Base-by-base conservation (phyloP, 2,113 vertebrate genomes). In the Herpetotheres cachinnans region DNA sequence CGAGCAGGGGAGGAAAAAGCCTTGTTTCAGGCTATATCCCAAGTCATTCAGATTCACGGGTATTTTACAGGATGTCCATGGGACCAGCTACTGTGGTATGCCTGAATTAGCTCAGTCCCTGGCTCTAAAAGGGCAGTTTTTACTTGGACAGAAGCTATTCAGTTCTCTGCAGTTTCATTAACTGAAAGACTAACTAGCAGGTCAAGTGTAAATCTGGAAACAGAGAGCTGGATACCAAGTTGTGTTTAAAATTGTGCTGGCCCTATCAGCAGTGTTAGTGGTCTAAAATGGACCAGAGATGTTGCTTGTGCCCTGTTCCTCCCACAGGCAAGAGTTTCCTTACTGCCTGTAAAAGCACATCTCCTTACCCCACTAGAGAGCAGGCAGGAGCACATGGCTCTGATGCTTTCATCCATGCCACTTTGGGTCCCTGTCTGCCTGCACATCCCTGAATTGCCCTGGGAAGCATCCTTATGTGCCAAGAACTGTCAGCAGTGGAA, bases 391-490 rank as follows among this genome's bases (percentile, higher is more conserved):
- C 5, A 6, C 4, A 8, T 55, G 19, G n/a, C 46, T 78, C 22
- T n/a, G 22, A 22, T 61, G 22, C n/a, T 79, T 21, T 67, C 21
- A 50, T n/a, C 42, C 59, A 20, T 49, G 83, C 13, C 27, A 22
- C n/a, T 25, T n/a, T 36, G 22, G 21, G 17, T 36, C 26, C 42
- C 42, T 42, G 42, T 9, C 16, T 44, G 20, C 20, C 36, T 73
- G 56, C 47, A 3, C 27, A 40, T 20, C 47, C n/a, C 24, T 13
- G 66, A 4, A n/a, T 21, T 21, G 21, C 7, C 36, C 21, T 83
- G 61, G 34, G 49, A 79, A 62, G 42, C 0, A 0, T 62, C 47
- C 8, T 34, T 19, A 5, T 4, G 10, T 61, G 70, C 36, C 27
- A 55, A 49, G n/a, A 56, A 3, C 52, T 34, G 24, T 67, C 47